Base-by-base conservation (phyloP, 2,888 invertebrate species). In the Xanthia togata region DNA sequence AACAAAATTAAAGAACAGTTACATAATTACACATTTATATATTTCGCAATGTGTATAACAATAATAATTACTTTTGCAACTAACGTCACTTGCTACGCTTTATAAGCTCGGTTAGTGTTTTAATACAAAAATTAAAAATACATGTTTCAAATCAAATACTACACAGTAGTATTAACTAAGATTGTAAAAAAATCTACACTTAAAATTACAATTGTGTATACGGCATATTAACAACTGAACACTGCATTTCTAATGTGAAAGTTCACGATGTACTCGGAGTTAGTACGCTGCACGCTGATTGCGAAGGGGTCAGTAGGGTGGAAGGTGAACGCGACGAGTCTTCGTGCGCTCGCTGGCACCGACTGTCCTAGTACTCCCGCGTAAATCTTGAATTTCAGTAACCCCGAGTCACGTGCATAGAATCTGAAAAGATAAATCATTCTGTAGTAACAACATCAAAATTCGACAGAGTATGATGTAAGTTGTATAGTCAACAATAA, bases 231-330 rank as follows among this genome's bases (percentile, higher is more conserved):
- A 53, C 11, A 59, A 91, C 95, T 95, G 78, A 95, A 93, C 26
- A 96, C 96, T 55, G 96, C 96, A 87, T 98, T 98, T 90, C 99
- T 97, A 74, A 99, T 97, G 92, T 99, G 99, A 94, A 99, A 98
- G 96, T 99, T 99, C 68, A 99, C 99, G 79, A 99, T 98, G 93
- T 99, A 99, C 92, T 99, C 99, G 1, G 98, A 97, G 94, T 99
- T 98, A 17, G 99, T 98, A 88, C 99, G 97, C 93, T 99, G 99
- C 14, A 99, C 98, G 90, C 99, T 99, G 84, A 99, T 99, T 14
- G 99, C 98, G 94, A 99, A 99, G 0, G 99, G 99, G 95, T 99
- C 99, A 23, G 98, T 98, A 0, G 99, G 99, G 95, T 99, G 99
- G 94, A 99, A 99, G 17, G 99, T 99, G 93, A 99, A 99, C 31